Evolutionary conservation across 1,140 invertebrate genomes (phyloP).

Genomic region (Monochamus saltuarius): DNA sequence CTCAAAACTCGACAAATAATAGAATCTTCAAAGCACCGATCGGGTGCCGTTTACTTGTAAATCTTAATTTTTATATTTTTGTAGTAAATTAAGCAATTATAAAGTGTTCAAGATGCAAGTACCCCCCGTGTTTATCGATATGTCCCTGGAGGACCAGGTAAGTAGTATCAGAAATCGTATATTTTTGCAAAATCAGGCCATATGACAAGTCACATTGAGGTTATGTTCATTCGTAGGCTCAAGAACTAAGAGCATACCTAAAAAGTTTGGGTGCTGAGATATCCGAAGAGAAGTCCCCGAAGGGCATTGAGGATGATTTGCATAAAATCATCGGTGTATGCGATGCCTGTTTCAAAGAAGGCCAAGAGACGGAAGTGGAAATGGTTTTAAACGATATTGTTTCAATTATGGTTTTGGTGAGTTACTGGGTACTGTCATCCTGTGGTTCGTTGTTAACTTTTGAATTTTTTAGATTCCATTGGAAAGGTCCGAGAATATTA

Average conservation of each 20-base stretch:
- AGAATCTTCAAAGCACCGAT: too few species aligned
- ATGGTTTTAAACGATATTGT: conserved; percentile 87
- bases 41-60: too few species aligned
- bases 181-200: conserved; percentile 11
- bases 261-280: conserved; percentile 90
- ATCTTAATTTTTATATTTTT: too few species aligned
- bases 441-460: too few species aligned
- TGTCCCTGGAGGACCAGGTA: conserved; percentile 78
- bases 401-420: conserved; percentile 86
- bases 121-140: conserved; percentile 78
- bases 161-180: conserved; percentile 24
- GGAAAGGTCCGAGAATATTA: conserved; percentile 86
- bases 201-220: conserved; percentile 44
- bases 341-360: conserved; percentile 87
- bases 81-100: too few species aligned
- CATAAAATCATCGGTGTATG: conserved; percentile 94
- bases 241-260: conserved; percentile 85
- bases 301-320: conserved; percentile 90
- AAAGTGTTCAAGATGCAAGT: conserved; percentile 62
- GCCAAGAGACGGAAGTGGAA: conserved; percentile 77
- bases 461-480: conserved; percentile 71
- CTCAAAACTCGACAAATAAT: too few species aligned
- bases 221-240: conserved; percentile 66
- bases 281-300: conserved; percentile 83
- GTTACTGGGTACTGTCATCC: conserved; percentile 41